phyloP scores from a whole-genome alignment of 2,797 vertebrate species.

The Euthynnus affinis region DNA sequence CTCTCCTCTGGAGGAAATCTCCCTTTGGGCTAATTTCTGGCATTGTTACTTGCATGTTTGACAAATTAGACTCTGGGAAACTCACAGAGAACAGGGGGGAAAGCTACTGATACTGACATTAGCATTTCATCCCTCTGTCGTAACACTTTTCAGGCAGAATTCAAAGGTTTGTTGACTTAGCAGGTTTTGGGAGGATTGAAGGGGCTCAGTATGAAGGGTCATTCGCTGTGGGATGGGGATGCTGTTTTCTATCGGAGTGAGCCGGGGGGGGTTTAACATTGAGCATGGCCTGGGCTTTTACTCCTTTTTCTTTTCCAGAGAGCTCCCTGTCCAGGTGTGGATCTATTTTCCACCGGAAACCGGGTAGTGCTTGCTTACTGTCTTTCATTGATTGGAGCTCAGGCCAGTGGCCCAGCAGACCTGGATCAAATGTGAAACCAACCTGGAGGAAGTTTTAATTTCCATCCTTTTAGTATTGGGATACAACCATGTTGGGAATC shows the following conservation, averaged over 20 bases:
- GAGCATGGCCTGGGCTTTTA: constrained; percentile 37
- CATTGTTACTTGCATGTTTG: constrained; percentile 81
- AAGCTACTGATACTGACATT: constrained; percentile 64
- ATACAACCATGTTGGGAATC: constrained; percentile 63
- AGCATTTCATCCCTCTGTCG: constrained; percentile 70
- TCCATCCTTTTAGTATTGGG: constrained; percentile 63
- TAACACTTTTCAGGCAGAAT: constrained; percentile 56
- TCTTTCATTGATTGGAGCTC: constrained; percentile 60
- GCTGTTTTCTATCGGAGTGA: constrained; percentile 52
- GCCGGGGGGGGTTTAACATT: constrained; percentile 47
- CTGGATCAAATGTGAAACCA: constrained; percentile 63
- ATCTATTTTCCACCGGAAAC: constrained; percentile 54
- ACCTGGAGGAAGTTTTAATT: constrained; percentile 66
- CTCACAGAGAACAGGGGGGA: constrained; percentile 25
- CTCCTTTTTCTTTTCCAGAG: constrained; percentile 35
- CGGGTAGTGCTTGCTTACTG: constrained; percentile 15
- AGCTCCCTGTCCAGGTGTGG: constrained; percentile 49
- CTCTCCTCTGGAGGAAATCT: constrained; percentile 75
- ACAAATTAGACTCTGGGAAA: constrained; percentile 82
- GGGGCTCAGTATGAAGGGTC: constrained; percentile 63
- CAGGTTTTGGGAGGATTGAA: constrained; percentile 72
- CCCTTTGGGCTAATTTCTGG: constrained; percentile 81
- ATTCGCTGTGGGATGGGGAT: constrained; percentile 54
- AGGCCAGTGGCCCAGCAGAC: constrained; percentile 62
- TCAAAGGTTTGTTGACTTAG: constrained; percentile 78